Conservation (phyloP, 2,797 vertebrate genomes). For the Erethizon dorsatum region DNA sequence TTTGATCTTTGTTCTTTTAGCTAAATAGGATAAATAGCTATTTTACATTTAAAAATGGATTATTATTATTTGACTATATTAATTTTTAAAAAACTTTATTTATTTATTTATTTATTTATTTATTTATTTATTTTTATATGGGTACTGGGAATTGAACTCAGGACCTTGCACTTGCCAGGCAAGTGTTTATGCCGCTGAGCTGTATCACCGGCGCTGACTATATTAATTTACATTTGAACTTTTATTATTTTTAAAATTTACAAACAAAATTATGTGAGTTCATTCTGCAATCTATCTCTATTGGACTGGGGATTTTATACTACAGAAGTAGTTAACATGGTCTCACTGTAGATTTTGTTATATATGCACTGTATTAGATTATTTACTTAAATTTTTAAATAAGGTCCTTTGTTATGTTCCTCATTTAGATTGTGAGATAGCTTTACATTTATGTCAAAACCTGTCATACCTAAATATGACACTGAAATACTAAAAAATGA, state of each 20-base stretch:
- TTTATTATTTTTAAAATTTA: neutral
- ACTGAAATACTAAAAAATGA: neutral
- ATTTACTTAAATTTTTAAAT: neutral
- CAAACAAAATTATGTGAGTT: neutral
- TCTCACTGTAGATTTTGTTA: neutral
- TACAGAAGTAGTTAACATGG: neutral
- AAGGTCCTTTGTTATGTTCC: neutral
- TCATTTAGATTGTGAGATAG: neutral
- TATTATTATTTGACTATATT: neutral
- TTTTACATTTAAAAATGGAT: neutral
- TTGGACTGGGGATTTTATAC: neutral
- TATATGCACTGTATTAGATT: neutral
- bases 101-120: too few relatives aligned
- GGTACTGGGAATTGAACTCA: too few relatives aligned
- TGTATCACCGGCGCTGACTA: too few relatives aligned
- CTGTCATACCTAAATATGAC: neutral
- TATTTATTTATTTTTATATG: too few relatives aligned
- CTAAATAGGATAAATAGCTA: neutral
- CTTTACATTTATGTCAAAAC: neutral
- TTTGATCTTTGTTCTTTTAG: neutral
- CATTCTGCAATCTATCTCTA: neutral
- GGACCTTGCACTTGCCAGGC: too few relatives aligned
- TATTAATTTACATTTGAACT: conserved; percentile 3
- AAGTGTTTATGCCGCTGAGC: too few relatives aligned
- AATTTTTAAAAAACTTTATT: neutral